Percentiles rank a stretch among this genome's conserved stretches.
These are phyloP conservation scores for Diceros bicornis DNA, from an alignment of 2,797 vertebrate species.

Conservation along the genomic window DNA sequence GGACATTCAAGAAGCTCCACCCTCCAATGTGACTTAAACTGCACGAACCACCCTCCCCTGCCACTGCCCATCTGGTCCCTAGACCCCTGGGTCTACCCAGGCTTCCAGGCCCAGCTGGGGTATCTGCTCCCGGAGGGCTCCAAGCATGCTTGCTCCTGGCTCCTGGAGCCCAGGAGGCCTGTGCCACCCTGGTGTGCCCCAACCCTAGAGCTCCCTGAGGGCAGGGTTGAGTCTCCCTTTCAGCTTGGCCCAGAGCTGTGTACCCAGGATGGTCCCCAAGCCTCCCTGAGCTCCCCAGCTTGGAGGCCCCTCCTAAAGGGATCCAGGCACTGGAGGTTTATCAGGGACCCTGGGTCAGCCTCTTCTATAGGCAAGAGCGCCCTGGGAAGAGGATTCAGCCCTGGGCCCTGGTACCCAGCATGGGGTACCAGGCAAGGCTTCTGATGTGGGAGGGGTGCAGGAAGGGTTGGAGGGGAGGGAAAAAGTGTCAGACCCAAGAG, in stretches of 20 bases:
- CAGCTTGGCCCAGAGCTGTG: background rate
- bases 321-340: background rate
- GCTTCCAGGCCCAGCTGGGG: background rate
- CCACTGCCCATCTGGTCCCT: background rate
- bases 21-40: background rate
- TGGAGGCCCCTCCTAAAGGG: background rate
- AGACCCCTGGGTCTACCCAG: background rate
- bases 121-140: background rate
- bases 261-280: background rate
- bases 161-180: background rate
- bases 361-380: background rate
- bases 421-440: background rate
- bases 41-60: background rate
- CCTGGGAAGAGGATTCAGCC: background rate
- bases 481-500: background rate
- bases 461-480: background rate
- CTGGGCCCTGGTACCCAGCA: background rate
- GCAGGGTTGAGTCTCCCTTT: background rate
- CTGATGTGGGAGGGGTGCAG: background rate
- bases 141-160: background rate
- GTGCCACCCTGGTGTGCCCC: background rate
- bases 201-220: background rate
- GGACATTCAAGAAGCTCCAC: background rate
- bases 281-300: background rate
- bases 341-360: background rate